phyloP scores from a whole-genome alignment of 2,797 vertebrate genomes.

The Myiotriccus ornatus region DNA sequence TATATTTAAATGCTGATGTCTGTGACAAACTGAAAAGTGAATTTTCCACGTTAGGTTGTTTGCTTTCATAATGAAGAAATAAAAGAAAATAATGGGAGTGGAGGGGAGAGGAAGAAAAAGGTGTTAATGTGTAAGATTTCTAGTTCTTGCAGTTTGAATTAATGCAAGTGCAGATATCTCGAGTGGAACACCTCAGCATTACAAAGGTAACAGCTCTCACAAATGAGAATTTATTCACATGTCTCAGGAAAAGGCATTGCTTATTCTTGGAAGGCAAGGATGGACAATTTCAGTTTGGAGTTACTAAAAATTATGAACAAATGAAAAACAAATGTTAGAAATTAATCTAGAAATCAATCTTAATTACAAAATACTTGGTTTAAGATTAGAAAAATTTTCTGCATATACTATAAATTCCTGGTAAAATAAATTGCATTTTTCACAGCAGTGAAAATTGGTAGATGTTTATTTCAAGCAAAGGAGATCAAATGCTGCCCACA shows the following conservation, averaged over 20 bases:
- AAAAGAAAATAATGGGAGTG: background rate
- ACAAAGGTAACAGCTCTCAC: background rate
- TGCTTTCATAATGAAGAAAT: background rate
- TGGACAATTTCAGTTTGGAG: background rate
- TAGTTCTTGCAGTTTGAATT: background rate
- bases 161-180: background rate
- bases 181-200: background rate
- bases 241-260: background rate
- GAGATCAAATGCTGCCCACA: background rate
- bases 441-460: background rate
- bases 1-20: background rate
- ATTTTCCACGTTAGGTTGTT: background rate
- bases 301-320: background rate
- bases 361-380: background rate
- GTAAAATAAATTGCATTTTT: slow-evolving; percentile 1
- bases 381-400: background rate
- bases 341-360: background rate
- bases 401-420: background rate
- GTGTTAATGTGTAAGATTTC: background rate
- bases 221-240: background rate
- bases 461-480: slow-evolving; percentile 26
- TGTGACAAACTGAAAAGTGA: background rate
- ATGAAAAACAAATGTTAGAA: background rate
- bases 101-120: background rate
- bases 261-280: background rate